Evolutionary conservation across 2,888 invertebrate species (phyloP).

Genomic region (Theretra japonica): DNA sequence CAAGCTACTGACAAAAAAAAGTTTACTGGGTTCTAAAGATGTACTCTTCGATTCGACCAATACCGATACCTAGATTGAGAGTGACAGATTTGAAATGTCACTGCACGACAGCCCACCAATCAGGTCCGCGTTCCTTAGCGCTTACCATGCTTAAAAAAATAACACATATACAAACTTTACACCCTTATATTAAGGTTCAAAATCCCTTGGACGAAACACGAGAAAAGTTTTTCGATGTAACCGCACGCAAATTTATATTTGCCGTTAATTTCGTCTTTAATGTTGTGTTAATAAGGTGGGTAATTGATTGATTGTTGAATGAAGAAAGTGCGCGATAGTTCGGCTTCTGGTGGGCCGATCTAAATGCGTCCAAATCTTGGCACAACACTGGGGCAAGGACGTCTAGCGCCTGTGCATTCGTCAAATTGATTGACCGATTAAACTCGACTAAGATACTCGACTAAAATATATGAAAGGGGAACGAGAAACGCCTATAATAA

Average conservation of each 20-base stretch:
- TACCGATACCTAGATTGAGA: constrained; percentile 34
- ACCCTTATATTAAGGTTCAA: constrained; percentile 58
- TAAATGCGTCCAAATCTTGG: constrained; percentile 77
- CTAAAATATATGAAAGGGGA: constrained; percentile 36
- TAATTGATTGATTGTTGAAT: constrained; percentile 58
- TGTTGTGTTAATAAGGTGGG: constrained; percentile 56
- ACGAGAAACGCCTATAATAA: background rate
- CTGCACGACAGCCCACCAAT: constrained; percentile 58
- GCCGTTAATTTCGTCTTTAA: constrained; percentile 51
- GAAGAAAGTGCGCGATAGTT: constrained; percentile 67
- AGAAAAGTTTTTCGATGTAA: constrained; percentile 57
- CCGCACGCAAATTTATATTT: constrained; percentile 50
- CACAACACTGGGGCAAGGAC: constrained; percentile 82
- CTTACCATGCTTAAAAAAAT: constrained; percentile 48
- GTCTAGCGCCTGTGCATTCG: constrained; percentile 74
- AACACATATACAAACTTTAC: constrained; percentile 29
- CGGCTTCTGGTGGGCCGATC: constrained; percentile 70
- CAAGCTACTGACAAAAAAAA: constrained; percentile 24
- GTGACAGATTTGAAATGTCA: constrained; percentile 74
- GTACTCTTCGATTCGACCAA: constrained; percentile 22
- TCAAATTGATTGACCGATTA: constrained; percentile 80
- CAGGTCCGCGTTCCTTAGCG: constrained; percentile 67
- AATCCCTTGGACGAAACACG: constrained; percentile 49
- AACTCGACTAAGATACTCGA: constrained; percentile 52
- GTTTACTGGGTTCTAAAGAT: constrained; percentile 25